Evolutionary conservation across 2,797 vertebrate species (phyloP), one percentile per base, ranked within the genome.

Genomic region (Myotis daubentonii): DNA sequence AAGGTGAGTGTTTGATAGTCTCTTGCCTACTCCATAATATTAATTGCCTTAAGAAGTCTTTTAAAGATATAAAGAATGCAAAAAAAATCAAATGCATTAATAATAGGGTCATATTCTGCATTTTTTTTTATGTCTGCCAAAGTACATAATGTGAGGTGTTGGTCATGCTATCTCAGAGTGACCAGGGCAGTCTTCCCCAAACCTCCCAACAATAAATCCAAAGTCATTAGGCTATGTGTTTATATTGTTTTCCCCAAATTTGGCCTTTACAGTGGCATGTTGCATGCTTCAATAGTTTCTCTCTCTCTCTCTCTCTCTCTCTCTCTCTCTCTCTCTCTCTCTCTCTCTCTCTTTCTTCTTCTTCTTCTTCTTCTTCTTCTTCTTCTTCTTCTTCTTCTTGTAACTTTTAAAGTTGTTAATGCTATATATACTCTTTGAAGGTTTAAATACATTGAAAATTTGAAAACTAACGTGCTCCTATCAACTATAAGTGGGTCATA

Each of bases 321-420:
- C 51, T 20, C 2, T 8, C 17, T 53, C 51, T 53, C 19, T 17
- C 19, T 7, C 6, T 17, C 49, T 36, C 36, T 36, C 36, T 36
- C 36, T 36, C 36, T 36, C 36, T 36, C 36, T 36, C 3, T 36
- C 36, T 51, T 17, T 17, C 49, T 51, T 51, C 49, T 17, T 51
- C 49, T 17, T 51, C 49, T 51, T 51, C 49, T 51, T 51, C 49
- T 51, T 17, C 49, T 16, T 51, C 74, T 53, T 76, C 68, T 33
- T 53, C n/a, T 17, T 80, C 53, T 88, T 6, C 72, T 12, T 81
- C 38, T 74, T 71, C 9, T 93, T 74, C 23, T 78, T 19, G 22
- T 92, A 84, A 41, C 17, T 20, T 92, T 89, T 71, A 85, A 94
- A 87, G 44, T 22, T 60, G 2, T 80, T 84, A 91, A 30, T 72